Evolutionary conservation across 2,888 invertebrate species (phyloP).

Genomic region (Gisinianus flammeolus): DNA sequence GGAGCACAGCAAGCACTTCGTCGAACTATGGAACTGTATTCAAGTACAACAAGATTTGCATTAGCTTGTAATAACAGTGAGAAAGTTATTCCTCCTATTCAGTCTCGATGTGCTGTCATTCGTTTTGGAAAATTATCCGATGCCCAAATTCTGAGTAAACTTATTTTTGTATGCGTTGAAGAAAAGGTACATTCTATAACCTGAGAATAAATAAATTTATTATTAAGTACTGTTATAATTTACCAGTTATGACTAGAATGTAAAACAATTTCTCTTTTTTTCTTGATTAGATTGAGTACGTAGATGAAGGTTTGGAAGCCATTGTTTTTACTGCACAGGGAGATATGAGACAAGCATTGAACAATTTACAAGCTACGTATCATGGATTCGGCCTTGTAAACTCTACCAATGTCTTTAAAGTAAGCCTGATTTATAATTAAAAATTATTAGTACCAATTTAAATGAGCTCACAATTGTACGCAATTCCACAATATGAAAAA

Average conservation of each 20-base stretch:
- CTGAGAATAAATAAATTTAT: background rate
- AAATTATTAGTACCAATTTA: background rate
- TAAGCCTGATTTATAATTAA: no score
- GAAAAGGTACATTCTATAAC: no score
- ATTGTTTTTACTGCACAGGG: slow-evolving; percentile 98
- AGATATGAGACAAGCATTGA: slow-evolving; percentile 96
- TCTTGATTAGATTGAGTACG: slow-evolving; percentile 72
- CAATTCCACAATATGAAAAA: no score
- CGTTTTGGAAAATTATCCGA: slow-evolving; percentile 89
- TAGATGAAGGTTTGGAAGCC: slow-evolving; percentile 92
- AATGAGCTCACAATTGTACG: background rate
- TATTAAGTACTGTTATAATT: background rate
- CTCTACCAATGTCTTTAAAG: slow-evolving; percentile 92
- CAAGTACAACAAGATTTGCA: slow-evolving; percentile 95
- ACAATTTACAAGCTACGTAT: slow-evolving; percentile 94
- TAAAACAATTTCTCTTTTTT: slow-evolving; percentile 7
- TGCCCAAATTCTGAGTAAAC: slow-evolving; percentile 83
- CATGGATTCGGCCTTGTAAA: slow-evolving; percentile 92
- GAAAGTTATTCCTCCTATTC: slow-evolving; percentile 98
- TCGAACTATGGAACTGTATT: slow-evolving; percentile 98
- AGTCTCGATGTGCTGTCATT: slow-evolving; percentile 96
- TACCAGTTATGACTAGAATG: background rate
- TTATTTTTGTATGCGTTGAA: slow-evolving; percentile 75
- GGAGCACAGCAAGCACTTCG: slow-evolving; percentile 97
- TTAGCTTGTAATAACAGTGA: slow-evolving; percentile 98